Conservation (phyloP, 2,888 invertebrate species). For the Ennomos quercinarius region DNA sequence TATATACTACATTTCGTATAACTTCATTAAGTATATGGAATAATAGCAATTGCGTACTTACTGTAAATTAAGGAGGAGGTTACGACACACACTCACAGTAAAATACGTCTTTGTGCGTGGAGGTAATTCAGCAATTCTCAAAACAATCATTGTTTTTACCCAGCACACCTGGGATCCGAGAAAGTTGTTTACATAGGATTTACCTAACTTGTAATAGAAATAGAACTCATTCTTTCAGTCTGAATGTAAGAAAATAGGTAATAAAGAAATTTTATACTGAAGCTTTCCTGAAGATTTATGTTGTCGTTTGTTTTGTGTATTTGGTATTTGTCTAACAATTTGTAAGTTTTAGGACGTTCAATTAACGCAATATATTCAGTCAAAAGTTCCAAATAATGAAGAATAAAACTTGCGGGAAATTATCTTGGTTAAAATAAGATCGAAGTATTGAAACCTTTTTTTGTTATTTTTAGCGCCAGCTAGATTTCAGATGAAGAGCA, state of each 20-base stretch:
- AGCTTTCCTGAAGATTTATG: no score
- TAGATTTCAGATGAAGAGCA: constrained; percentile 92
- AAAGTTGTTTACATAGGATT: constrained; percentile 24
- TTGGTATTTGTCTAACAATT: no score
- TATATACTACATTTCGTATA: constrained; percentile 15
- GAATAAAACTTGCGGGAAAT: no score
- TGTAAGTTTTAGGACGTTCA: no score
- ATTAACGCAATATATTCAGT: no score
- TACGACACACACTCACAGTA: not conserved
- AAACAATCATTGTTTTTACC: constrained; percentile 19
- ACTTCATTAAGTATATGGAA: not conserved
- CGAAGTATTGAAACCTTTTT: no score
- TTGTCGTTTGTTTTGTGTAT: no score
- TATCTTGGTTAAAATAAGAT: no score
- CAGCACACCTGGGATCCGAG: constrained; percentile 20
- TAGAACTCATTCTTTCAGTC: constrained; percentile 8
- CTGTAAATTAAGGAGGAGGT: constrained; percentile 6
- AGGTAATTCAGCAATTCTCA: constrained; percentile 17
- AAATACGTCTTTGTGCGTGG: not conserved
- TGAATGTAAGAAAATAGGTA: constrained; percentile 8
- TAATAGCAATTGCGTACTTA: not conserved
- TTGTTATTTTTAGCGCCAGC: constrained; percentile 88
- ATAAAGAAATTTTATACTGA: constrained; percentile 11
- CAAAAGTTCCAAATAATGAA: no score
- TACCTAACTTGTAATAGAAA: constrained; percentile 17